phyloP scores from a whole-genome alignment of 2,797 vertebrate genomes.

The Strix occidentalis region DNA sequence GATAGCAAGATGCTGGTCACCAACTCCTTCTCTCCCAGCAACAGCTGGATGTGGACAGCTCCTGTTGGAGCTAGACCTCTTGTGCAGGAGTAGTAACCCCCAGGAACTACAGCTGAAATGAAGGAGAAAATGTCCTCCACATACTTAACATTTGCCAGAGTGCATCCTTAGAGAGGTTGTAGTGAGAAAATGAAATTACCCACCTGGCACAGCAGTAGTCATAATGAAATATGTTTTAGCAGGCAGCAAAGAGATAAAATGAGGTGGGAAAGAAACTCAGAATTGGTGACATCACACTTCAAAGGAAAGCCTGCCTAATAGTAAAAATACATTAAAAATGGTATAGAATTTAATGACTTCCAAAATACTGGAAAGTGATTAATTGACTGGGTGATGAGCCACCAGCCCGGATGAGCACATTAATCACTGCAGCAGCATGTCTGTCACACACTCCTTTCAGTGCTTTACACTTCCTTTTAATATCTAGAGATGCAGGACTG shows the following conservation, averaged over 20 bases:
- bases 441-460: conserved; percentile 48
- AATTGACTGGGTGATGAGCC: conserved; percentile 40
- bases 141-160: not conserved
- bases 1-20: not conserved
- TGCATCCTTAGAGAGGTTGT: not conserved
- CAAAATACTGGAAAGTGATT: conserved; percentile 59
- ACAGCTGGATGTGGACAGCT: not conserved
- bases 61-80: not conserved
- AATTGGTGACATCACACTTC: not conserved
- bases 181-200: conserved; percentile 8
- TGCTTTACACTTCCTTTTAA: conserved; percentile 45
- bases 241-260: conserved; percentile 31
- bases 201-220: not conserved
- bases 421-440: conserved; percentile 60
- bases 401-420: conserved; percentile 42
- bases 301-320: conserved; percentile 1
- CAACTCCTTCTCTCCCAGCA: not conserved
- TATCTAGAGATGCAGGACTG: conserved; percentile 42
- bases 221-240: conserved; percentile 18
- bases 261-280: not conserved
- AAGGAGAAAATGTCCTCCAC: not conserved
- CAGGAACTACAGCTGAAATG: not conserved
- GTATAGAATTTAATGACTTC: conserved; percentile 27
- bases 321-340: not conserved
- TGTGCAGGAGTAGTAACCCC: not conserved